Base-by-base conservation (phyloP, 2,888 invertebrate genomes). In the Antitype chi region DNA sequence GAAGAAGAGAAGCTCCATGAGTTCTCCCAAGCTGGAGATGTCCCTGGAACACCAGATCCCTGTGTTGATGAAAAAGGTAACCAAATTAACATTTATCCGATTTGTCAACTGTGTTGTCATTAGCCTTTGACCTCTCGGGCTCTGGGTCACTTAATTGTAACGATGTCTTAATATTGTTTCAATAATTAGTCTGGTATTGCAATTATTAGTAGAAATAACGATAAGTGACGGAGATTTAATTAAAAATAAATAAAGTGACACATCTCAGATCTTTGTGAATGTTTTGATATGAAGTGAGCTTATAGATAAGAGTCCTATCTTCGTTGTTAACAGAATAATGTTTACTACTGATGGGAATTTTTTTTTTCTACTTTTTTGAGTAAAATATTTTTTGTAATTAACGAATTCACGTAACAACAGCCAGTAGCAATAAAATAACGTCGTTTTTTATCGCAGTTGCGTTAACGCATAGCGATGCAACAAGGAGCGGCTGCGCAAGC, bases 51-150 rank as follows among this genome's bases (percentile, higher is more conserved):
- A 93, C 82, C 95, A 95, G 91, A 93, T 96, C 85, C 95, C 96
- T 89, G 95, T 93, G 86, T 91, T 96, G 81, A 93, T 96, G 87
- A 94, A 96, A 87, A 94, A 96, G 96, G 96, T 96, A 95, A 90
- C 79, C 32, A 77, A 74, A 73, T 67, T 70, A 74, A 76, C 69
- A 76, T 76, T 47, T 78, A 70, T 71, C 72, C 67, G 32, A 78
- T 80, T 83, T 57, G 59, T 78, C 74, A 74, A 80, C 62, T 75
- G 53, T 74, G 77, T 83, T 78, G 81, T 82, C 80, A 63, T 71
- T 86, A 84, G 70, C 82, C 78, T 89, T 79, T 87, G 81, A 76
- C 85, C 76, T 79, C 32, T 28, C 2, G 57, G 52, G 67, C 55
- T 69, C 60, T 59, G 68, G 82, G 80, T 87, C 82, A 80, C 74